Evolutionary conservation across 2,888 invertebrate genomes (phyloP).

Genomic region (Drosophila nr. medialis): DNA sequence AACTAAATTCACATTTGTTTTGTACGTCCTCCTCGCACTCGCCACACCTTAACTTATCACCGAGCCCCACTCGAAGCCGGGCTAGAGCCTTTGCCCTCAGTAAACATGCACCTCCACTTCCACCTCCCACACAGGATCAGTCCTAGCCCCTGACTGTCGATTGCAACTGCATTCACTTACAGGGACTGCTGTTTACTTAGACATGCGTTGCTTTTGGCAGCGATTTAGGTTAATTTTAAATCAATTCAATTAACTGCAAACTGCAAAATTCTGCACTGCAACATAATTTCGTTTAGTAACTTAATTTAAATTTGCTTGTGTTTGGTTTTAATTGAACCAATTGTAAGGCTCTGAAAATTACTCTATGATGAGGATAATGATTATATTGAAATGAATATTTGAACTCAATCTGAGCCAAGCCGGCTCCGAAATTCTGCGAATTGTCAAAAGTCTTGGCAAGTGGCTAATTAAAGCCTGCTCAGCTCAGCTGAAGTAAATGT

Average conservation of each 20-base stretch:
- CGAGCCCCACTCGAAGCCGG: neutral
- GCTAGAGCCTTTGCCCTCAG: neutral
- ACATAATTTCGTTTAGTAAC: neutral
- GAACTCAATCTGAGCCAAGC: neutral
- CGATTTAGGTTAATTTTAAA: conserved; percentile 11
- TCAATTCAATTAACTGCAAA: conserved; percentile 23
- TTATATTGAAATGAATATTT: too few species aligned
- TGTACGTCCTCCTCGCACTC: conserved; percentile 22
- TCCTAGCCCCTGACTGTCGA: neutral
- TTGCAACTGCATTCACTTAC: conserved; percentile 6
- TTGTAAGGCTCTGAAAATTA: neutral
- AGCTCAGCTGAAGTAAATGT: conserved; percentile 1
- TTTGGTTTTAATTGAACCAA: too few species aligned
- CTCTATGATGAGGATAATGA: too few species aligned
- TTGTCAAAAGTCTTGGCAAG: conserved; percentile 16
- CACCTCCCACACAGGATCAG: neutral
- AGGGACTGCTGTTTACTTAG: conserved; percentile 9
- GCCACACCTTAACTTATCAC: conserved; percentile 5
- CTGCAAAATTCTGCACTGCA: neutral
- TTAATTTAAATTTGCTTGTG: neutral
- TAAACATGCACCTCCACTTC: neutral
- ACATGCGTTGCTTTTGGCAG: conserved; percentile 16
- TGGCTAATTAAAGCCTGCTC: conserved; percentile 28
- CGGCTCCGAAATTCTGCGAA: conserved; percentile 1
- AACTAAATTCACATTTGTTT: conserved; percentile 74